A percentile compares a stretch with the other conserved stretches of the same genome.
phyloP scores from a whole-genome alignment of 2,888 invertebrate genomes.

The Odontomyia ornata region DNA sequence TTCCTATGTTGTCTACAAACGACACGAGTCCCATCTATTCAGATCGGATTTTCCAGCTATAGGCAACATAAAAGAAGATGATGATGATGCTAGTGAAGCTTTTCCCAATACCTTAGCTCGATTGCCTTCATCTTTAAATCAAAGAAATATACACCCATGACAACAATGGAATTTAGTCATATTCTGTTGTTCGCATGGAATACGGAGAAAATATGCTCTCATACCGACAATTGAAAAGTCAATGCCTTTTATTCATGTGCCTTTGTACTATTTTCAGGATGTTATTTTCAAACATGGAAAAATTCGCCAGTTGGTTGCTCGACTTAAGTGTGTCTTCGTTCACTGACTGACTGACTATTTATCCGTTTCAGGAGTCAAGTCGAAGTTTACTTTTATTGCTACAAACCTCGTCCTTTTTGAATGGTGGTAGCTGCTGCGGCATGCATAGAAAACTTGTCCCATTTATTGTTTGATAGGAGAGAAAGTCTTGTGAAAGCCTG shows the following conservation, averaged over 20 bases:
- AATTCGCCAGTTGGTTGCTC: not conserved
- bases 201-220: not conserved
- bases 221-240: too few relatives aligned
- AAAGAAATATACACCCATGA: not conserved
- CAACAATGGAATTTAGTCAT: not conserved
- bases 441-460: not conserved
- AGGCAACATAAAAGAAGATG: not conserved
- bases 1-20: too few relatives aligned
- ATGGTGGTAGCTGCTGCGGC: not conserved
- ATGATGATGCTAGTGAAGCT: not conserved
- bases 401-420: too few relatives aligned
- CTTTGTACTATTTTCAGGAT: not conserved
- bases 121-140: not conserved
- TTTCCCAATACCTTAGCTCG: not conserved
- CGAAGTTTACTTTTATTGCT: not conserved
- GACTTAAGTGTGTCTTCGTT: not conserved
- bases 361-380: not conserved
- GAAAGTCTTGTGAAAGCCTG: constrained; percentile 6
- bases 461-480: not conserved
- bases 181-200: not conserved
- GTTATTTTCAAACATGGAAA: not conserved
- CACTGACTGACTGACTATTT: not conserved
- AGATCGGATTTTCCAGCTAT: not conserved
- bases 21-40: not conserved
- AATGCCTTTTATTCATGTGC: too few relatives aligned